Conservation (phyloP, 2,113 vertebrate genomes). For the Triplophysa tibetana region DNA sequence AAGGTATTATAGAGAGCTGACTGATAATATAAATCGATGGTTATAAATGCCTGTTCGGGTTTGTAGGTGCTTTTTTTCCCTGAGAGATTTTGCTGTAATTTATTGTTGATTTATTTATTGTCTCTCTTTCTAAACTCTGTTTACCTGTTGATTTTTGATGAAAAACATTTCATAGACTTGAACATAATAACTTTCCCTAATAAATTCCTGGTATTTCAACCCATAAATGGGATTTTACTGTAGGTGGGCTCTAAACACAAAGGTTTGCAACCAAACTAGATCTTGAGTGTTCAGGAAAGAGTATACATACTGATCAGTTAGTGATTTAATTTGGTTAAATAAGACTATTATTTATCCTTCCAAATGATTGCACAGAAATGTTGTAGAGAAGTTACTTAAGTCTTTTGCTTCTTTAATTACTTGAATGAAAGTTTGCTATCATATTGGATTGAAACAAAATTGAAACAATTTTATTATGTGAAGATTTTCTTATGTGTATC, state of each 20-base stretch:
- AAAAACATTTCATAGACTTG: conserved; percentile 37
- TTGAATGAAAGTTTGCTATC: conserved; percentile 40
- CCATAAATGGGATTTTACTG: conserved; percentile 21
- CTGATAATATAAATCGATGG: conserved; percentile 41
- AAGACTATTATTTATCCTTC: neutral
- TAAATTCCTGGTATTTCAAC: conserved; percentile 38
- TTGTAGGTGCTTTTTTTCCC: conserved; percentile 40
- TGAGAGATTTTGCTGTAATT: conserved; percentile 40
- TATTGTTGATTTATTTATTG: conserved; percentile 43
- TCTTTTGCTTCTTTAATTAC: conserved; percentile 28
- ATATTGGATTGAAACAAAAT: conserved; percentile 4
- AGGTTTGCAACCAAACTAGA: neutral
- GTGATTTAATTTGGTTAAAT: neutral
- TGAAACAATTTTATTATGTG: conserved; percentile 16
- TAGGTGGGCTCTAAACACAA: neutral
- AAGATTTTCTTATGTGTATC: conserved; percentile 24
- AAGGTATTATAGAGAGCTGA: conserved; percentile 40
- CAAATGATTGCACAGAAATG: conserved; percentile 17
- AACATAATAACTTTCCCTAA: conserved; percentile 37
- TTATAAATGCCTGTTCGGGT: conserved; percentile 31
- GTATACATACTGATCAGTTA: neutral
- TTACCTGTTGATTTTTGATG: conserved; percentile 39
- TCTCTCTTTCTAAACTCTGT: conserved; percentile 39
- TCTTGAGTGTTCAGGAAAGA: neutral
- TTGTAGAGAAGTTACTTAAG: neutral